A percentile compares a stretch with the other conserved stretches of the same genome.
Evolutionary conservation across 2,113 vertebrate genomes (phyloP).

Genomic region (Semnornis frantzii): DNA sequence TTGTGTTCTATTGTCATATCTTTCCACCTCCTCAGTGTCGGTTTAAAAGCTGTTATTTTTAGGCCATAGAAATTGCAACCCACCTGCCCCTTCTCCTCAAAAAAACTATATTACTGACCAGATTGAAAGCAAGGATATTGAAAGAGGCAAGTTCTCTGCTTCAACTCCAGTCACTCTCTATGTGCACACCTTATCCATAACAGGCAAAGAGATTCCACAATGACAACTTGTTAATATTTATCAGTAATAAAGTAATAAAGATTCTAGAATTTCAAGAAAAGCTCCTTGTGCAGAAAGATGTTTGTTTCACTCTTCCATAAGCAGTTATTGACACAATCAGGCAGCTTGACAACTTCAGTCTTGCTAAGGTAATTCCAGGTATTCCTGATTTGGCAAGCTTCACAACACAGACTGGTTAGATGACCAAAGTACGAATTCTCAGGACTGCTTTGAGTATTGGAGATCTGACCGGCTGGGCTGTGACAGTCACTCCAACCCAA

Average conservation of each 20-base stretch:
- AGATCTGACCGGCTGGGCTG: not conserved
- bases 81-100: not conserved
- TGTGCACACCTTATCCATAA: not conserved
- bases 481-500: not conserved
- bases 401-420: accelerated
- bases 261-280: not conserved
- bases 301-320: not conserved
- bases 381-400: not conserved
- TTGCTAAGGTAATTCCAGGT: not conserved
- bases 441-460: not conserved
- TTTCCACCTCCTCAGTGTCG: not conserved
- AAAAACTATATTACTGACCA: not conserved
- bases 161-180: not conserved
- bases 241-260: not conserved
- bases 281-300: not conserved
- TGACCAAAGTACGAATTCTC: not conserved
- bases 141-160: not conserved
- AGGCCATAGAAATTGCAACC: not conserved
- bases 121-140: not conserved
- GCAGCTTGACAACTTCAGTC: not conserved
- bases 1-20: conserved; percentile 13
- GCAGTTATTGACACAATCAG: not conserved
- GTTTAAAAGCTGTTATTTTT: conserved; percentile 58
- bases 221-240: not conserved
- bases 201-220: not conserved